A percentile compares a stretch with the other conserved stretches of the same genome.
Evolutionary conservation across 2,888 invertebrate species (phyloP).

Genomic region (Hirtodrosophila confusa): DNA sequence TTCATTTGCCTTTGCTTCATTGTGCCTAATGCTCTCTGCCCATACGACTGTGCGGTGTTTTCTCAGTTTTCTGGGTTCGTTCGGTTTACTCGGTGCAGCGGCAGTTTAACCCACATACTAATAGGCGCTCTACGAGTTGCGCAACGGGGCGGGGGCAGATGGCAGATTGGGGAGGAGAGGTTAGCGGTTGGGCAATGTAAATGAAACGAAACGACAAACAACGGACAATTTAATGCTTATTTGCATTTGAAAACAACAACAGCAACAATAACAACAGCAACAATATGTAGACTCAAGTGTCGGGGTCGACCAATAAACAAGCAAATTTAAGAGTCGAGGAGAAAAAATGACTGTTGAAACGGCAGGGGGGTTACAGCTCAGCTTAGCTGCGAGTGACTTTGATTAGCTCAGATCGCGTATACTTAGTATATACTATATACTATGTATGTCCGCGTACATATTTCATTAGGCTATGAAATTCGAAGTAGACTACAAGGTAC

Average conservation of each 20-base stretch:
- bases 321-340: conserved; percentile 53
- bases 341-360: conserved; percentile 14
- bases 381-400: conserved; percentile 34
- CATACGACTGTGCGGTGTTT: conserved; percentile 8
- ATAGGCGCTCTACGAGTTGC: conserved; percentile 41
- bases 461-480: conserved; percentile 11
- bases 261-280: conserved; percentile 25
- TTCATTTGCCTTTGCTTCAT: conserved; percentile 1
- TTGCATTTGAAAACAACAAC: conserved; percentile 64
- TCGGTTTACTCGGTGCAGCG: conserved; percentile 44
- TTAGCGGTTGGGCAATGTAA: conserved; percentile 52
- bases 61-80: conserved; percentile 11
- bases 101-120: conserved; percentile 69
- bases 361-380: conserved; percentile 2
- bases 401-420: conserved; percentile 40
- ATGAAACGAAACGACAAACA: conserved; percentile 72
- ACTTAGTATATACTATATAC: not conserved
- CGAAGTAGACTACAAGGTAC: conserved; percentile 5
- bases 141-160: conserved; percentile 40
- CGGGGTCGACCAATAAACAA: conserved; percentile 53
- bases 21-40: conserved; percentile 21
- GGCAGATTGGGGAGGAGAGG: conserved; percentile 9
- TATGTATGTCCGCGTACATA: not conserved
- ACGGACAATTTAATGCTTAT: conserved; percentile 73
- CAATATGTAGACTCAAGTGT: conserved; percentile 69